Evolutionary conservation across 2,888 invertebrate species (phyloP), one percentile per base, ranked within the genome.

Genomic region (Melanostoma scalare): DNA sequence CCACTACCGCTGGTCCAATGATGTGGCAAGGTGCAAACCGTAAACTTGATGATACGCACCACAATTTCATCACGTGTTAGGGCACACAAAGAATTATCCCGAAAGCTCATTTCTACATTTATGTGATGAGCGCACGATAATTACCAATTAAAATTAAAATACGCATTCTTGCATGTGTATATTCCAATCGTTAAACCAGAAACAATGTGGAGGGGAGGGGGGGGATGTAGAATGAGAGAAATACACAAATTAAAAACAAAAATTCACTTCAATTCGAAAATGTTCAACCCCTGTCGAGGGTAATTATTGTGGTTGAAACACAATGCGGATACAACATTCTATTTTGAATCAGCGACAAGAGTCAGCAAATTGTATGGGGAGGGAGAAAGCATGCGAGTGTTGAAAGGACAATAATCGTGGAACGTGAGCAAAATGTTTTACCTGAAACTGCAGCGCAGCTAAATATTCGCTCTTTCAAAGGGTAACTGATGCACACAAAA

Each of bases 1-100:
- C 20, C 20, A 20, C 20, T 20, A 20, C 8, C 6, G 4, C 31
- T 65, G 42, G 69, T 33, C 36, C 48, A 31, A 52, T 69, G 56
- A 69, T 53, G 73, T 68, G 56, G 31, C 63, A 72, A 78, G 77
- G 77, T 82, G 68, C 48, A 56, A 48, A 68, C 30, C 73, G 73
- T 73, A 69, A 69, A 82, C 73, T 82, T 63, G 42, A 44, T 50
- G 61, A 65, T 77, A 69, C 20, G 73, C 31, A 3, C 52, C 52
- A 63, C 33, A 10, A 69, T 65, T 44, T 46, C 36, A 44, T 53
- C 69, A 75, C 68, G 31, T 20, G 76, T 61, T 67, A 9, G 36
- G n/a, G 55, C 20, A 20, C 20, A 20, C 20, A 33, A 38, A 8
- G 30, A 46, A 61, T 48, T 30, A 60, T 76, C 76, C 30, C 9